A percentile compares a stretch with the other conserved stretches of the same genome.
These are phyloP conservation scores for Nemurella pictetii DNA, from an alignment of 2,888 invertebrate species.

Conservation along the genomic window DNA sequence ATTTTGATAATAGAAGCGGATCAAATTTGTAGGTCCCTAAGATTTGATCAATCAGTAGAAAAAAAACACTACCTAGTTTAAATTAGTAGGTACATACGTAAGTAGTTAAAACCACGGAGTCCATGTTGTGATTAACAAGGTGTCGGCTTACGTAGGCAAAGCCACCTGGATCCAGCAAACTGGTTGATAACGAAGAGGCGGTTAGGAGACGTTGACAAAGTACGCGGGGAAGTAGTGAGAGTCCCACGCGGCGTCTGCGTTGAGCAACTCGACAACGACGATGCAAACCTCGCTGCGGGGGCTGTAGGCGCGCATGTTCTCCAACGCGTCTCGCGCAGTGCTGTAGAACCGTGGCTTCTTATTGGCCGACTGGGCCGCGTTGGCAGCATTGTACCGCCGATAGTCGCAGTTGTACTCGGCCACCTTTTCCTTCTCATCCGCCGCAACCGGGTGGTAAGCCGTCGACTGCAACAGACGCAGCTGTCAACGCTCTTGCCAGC, in stretches of 20 bases:
- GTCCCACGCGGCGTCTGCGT: constrained; percentile 16
- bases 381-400: constrained; percentile 7
- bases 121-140: too few relatives aligned
- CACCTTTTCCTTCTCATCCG: constrained; percentile 1
- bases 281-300: background rate
- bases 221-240: constrained; percentile 38
- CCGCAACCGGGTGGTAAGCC: constrained; percentile 26
- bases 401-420: constrained; percentile 35
- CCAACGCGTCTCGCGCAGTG: background rate
- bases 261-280: constrained; percentile 11
- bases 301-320: background rate
- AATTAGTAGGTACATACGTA: too few relatives aligned
- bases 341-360: constrained; percentile 11
- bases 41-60: too few relatives aligned
- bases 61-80: too few relatives aligned
- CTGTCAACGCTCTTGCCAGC: background rate
- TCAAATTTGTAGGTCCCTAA: too few relatives aligned
- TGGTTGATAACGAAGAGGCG: too few relatives aligned
- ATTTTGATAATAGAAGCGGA: too few relatives aligned
- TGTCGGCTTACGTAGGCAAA: too few relatives aligned
- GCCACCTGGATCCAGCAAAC: too few relatives aligned
- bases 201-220: background rate
- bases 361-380: background rate
- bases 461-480: background rate
- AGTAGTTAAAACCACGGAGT: too few relatives aligned